A percentile compares a stretch with the other conserved stretches of the same genome.
Evolutionary conservation across 1,140 invertebrate genomes (phyloP).

Genomic region (Macrobrachium nipponense): DNA sequence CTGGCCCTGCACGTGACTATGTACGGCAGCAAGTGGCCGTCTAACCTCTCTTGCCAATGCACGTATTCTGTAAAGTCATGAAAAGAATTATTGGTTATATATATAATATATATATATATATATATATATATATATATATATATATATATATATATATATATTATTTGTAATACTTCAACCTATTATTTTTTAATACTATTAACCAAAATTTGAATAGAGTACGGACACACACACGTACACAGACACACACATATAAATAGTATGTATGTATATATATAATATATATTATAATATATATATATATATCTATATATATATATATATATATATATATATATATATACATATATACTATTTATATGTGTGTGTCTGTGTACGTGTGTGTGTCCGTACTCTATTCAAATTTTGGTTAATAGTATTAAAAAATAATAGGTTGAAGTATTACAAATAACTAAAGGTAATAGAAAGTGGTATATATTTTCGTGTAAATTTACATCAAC

Average conservation of each 20-base stretch:
- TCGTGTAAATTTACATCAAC: background rate
- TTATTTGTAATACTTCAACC: no score
- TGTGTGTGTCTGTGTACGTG: background rate
- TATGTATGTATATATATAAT: background rate
- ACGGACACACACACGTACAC: no score
- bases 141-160: slow-evolving; percentile 13
- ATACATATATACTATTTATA: background rate
- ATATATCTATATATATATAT: background rate
- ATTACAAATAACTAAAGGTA: no score
- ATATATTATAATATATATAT: slow-evolving; percentile 16
- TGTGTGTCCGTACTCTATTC: background rate
- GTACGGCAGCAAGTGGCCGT: slow-evolving; percentile 31
- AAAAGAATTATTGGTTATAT: background rate
- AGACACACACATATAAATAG: no score
- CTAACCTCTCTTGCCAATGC: slow-evolving; percentile 30
- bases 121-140: background rate
- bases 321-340: background rate
- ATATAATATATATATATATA: background rate
- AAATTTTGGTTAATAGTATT: background rate
- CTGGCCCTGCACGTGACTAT: slow-evolving; percentile 16
- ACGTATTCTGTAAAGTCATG: slow-evolving; percentile 7
- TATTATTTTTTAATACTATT: no score
- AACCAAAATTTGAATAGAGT: no score
- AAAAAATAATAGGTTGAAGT: background rate
- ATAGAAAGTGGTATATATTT: background rate